Evolutionary conservation across 2,888 invertebrate genomes (phyloP).

Genomic region (Eupithecia inturbata): DNA sequence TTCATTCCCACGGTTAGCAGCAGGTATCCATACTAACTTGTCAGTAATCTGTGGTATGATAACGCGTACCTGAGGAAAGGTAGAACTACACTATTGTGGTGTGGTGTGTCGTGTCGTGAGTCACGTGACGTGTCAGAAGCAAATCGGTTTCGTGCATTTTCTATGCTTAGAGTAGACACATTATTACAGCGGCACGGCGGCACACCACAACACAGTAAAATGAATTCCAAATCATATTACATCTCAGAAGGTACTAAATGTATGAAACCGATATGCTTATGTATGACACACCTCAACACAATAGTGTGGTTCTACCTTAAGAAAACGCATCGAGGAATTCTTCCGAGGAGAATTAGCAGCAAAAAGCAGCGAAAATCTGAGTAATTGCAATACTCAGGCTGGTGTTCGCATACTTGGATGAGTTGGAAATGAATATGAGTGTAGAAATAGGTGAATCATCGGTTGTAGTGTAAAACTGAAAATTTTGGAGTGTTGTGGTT

Average conservation of each 20-base stretch:
- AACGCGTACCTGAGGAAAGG: conserved; percentile 63
- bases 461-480: conserved; percentile 11
- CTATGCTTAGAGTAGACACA: background rate
- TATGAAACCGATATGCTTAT: background rate
- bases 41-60: conserved; percentile 65
- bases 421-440: conserved; percentile 30
- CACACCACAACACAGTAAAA: background rate
- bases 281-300: background rate
- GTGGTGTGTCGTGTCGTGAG: background rate
- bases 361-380: conserved; percentile 49
- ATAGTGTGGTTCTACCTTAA: conserved; percentile 26
- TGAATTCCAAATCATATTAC: background rate
- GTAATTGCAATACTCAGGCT: conserved; percentile 46
- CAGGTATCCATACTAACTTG: conserved; percentile 19
- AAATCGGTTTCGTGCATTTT: background rate
- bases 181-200: background rate
- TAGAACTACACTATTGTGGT: background rate
- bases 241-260: background rate
- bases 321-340: conserved; percentile 56
- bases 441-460: conserved; percentile 14
- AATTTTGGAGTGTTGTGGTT: background rate
- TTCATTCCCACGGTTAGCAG: conserved; percentile 80
- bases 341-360: conserved; percentile 47
- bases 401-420: conserved; percentile 33
- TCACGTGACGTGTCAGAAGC: background rate